Evolutionary conservation across 2,888 invertebrate genomes (phyloP), one percentile per base, ranked within the genome.

Genomic region (Dusona sp.): DNA sequence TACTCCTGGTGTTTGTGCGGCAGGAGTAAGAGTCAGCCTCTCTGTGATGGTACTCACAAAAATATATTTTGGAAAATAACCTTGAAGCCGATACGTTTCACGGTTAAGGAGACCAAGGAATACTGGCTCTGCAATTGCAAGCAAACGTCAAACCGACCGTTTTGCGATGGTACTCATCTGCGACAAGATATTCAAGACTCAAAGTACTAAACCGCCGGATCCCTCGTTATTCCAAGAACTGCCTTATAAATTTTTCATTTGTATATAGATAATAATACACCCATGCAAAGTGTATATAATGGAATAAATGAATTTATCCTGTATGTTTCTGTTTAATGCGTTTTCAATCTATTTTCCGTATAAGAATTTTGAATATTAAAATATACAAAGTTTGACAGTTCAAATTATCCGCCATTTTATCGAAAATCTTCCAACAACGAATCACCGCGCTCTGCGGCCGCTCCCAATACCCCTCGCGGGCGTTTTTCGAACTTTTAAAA

Each of bases 81-180:
- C 84, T 95, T 96, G 68, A 97, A 96, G 88, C 99, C 99, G 0
- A 95, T 99, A 6, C 95, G 95, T 85, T 99, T 99, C 92, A 95
- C 95, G 89, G 98, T 99, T 1, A 96, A 96, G 74, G 97, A 98
- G 95, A 97, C 97, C 0, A 98, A 98, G 90, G 98, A 98, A 25
- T 99, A 99, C 93, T 99, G 98, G 98, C 95, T 99, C n/a, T 99
- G 99, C 94, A 98, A 98, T 93, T 99, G 99, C 93, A 99, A 99
- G 94, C 99, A 99, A 93, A 98, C 99, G 0, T 96, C 96, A 73
- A 97, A 98, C 89, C 95, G 98, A 88, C 99, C 99, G 0, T 99
- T 99, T 94, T 99, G 99, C 95, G 99, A 99, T 95, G 99, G 99
- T 13, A 97, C 98, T 13, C 99, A 99, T 94, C 97, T 97, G 92